Conservation (phyloP, 2,113 vertebrate species). For the Peromyscus leucopus region DNA sequence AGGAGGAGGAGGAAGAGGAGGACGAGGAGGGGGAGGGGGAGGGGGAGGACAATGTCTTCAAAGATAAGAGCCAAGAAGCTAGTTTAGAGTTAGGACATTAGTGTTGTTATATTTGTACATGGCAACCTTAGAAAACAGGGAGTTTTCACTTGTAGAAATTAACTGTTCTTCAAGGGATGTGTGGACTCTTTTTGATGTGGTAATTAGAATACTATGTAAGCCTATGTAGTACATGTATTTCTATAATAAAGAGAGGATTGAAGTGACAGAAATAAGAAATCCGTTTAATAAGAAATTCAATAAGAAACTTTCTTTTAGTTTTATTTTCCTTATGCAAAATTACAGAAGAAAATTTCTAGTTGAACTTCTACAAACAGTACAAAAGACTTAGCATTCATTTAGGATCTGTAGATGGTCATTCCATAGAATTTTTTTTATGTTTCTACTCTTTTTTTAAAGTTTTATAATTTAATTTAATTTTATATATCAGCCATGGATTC, state of each 20-base stretch:
- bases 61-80: neutral
- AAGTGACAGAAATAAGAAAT: neutral
- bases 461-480: too few species aligned
- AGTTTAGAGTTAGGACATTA: neutral
- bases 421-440: neutral
- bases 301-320: neutral
- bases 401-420: neutral
- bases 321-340: neutral
- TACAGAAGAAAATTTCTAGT: neutral
- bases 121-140: neutral
- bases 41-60: neutral
- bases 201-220: constrained; percentile 3
- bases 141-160: neutral
- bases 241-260: neutral
- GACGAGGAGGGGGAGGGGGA: too few species aligned
- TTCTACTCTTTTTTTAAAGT: too few species aligned
- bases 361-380: neutral
- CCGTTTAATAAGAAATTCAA: neutral
- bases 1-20: too few species aligned
- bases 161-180: neutral
- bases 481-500: too few species aligned
- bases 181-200: neutral
- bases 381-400: neutral
- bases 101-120: neutral
- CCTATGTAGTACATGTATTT: neutral